Base-by-base conservation (phyloP, 2,888 invertebrate species). In the Ligdia adustata region DNA sequence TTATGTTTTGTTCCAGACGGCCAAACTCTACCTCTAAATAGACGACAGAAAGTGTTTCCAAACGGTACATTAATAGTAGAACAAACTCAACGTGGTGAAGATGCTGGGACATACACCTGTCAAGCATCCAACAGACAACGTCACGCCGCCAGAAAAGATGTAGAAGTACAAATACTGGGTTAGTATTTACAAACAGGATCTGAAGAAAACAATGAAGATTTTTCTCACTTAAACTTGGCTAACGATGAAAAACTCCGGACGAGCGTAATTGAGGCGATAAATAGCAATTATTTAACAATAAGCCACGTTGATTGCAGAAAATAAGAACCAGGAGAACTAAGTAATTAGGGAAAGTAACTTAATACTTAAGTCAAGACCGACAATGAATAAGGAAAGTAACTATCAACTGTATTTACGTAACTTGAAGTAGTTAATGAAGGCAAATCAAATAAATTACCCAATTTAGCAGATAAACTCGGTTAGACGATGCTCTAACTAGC, bases 21-120 rank as follows among this genome's bases (percentile, higher is more conserved):
- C 2, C 95, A 95, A 82, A 92, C 93, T n/a, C 87, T 98, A 39
- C 98, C 97, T 3, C 92, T 96, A 54, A 97, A 96, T 82, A 92
- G 97, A 60, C 92, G 97, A 41, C 97, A 98, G 80, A 93, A 95
- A 61, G 96, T 96, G 57, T 96, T 96, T 65, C 92, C 94, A 15
- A 97, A 97, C 74, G 97, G 97, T 22, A 97, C 97, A 5, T 88
- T 98, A 57, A 93, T 95, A 45, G 95, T 98, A 47, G 95, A 95
- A 73, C 95, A 95, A 73, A 95, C 97, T 34, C 97, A 97, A 78
- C 92, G 96, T 38, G 92, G 92, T 33, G 95, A 95, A 68, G 97
- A 98, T 78, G 96, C 95, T 5, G 97, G 97, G 39, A 95, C 95
- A 6, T 98, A 98, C 86, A 96, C 96, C 33, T 98, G 98, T 78